phyloP scores from a whole-genome alignment of 2,797 vertebrate species.

The Percopsis omiscomaycus region DNA sequence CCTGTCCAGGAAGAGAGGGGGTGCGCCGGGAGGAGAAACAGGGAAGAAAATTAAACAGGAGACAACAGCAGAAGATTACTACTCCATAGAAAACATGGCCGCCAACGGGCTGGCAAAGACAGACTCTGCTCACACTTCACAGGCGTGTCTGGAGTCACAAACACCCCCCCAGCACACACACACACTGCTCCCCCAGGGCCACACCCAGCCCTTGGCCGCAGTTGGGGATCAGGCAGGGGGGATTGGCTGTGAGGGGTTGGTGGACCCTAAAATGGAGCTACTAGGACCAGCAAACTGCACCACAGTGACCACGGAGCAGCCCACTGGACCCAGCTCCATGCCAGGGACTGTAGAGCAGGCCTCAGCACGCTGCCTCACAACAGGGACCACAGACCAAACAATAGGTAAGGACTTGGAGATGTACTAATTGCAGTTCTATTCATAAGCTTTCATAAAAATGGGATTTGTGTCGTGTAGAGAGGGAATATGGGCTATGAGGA shows the following conservation, averaged over 20 bases:
- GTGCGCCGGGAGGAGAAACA: conserved; percentile 13
- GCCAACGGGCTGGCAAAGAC: conserved; percentile 61
- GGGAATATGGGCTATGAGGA: too few species aligned
- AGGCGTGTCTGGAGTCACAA: not conserved
- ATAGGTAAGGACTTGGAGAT: conserved; percentile 15
- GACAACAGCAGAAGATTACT: conserved; percentile 78
- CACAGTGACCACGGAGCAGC: conserved; percentile 11
- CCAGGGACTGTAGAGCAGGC: conserved; percentile 17
- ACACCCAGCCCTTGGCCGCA: not conserved
- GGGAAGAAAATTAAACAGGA: conserved; percentile 90
- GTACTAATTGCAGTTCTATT: not conserved
- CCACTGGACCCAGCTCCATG: conserved; percentile 1
- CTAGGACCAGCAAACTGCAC: conserved; percentile 20
- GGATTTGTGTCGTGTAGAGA: too few species aligned
- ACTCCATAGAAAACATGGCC: conserved; percentile 81
- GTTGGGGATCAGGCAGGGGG: conserved; percentile 2
- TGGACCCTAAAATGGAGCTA: conserved; percentile 14
- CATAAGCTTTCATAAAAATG: not conserved
- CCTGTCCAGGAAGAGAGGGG: conserved; percentile 75
- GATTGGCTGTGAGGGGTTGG: conserved; percentile 1
- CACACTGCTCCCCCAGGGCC: not conserved
- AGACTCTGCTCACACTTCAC: conserved; percentile 58
- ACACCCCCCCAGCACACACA: not conserved
- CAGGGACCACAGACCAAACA: conserved; percentile 20
- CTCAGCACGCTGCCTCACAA: conserved; percentile 2